These are phyloP conservation scores for Criorhina ranunculi DNA, from an alignment of 2,888 invertebrate genomes.

Conservation along the genomic window DNA sequence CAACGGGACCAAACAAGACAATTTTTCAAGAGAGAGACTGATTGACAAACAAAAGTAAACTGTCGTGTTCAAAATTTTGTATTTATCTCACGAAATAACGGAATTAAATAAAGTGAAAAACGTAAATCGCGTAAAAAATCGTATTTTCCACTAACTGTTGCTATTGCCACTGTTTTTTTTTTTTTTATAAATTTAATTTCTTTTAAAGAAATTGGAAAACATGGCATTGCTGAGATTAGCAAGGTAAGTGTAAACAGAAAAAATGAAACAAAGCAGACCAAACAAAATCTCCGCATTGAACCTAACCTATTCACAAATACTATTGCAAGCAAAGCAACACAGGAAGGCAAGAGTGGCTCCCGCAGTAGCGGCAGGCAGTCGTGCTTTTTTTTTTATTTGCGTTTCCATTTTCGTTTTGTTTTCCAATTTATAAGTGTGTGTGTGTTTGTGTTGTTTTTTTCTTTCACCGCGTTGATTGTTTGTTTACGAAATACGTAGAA, in stretches of 20 bases:
- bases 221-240: constrained; percentile 72
- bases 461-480: constrained; percentile 14
- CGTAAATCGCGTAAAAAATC: not conserved
- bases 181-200: not conserved
- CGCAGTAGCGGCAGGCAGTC: not conserved
- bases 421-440: not conserved
- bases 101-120: not conserved
- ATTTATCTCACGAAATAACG: not conserved
- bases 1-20: constrained; percentile 39
- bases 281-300: constrained; percentile 1
- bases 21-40: constrained; percentile 1
- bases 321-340: not conserved
- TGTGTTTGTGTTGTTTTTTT: constrained; percentile 10
- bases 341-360: not conserved
- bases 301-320: not conserved
- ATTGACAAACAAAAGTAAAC: not conserved
- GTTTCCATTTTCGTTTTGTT: not conserved
- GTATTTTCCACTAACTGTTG: not conserved
- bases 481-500: constrained; percentile 64
- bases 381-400: constrained; percentile 6
- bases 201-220: constrained; percentile 2
- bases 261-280: not conserved
- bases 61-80: constrained; percentile 4
- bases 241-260: constrained; percentile 52
- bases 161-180: not conserved